Evolutionary conservation across 53 echinoderm and acorn worm genomes (phyloP), one percentile per base, ranked within the genome.

Genomic region (Antedon mediterranea): DNA sequence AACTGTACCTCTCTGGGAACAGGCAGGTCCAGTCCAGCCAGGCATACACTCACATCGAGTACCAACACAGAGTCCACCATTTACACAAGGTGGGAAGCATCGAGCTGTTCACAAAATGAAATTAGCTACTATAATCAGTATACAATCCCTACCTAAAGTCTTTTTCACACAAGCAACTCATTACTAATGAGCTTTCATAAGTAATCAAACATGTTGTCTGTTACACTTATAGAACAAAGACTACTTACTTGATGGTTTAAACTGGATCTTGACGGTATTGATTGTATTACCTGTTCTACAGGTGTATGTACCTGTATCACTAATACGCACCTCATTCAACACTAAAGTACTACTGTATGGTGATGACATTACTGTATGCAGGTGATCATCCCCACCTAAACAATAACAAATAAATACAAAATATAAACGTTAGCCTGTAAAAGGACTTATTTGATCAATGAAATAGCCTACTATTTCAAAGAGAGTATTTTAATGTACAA

Each of bases 41-140:
- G 33, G 23, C 20, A 83, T 30, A 77, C 94, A 94, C 74, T 71
- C 75, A 84, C 94, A 94, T 43, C 71, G 74, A 3, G 89, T 81
- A 23, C 74, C 43, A 14, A 72, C 70, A 81, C 93, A 93, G 41
- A 82, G 79, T 30, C 88, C 93, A 77, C 93, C 93, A 88, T 93
- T 93, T 29, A 30, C 29, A 72, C 93, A 93, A 4, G 32, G 73
- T 28, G 88, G 93, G 75, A 79, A 76, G 81, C 93, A 93, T 30
- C n/a, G 83, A 31, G 78, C 57, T 83, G 74, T 79, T 74, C n/a
- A n/a, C n/a, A n/a, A n/a, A n/a, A n/a, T n/a, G n/a, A n/a, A n/a
- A n/a, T n/a, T n/a, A n/a, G n/a, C n/a, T n/a, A n/a, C n/a, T n/a
- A n/a, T n/a, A n/a, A n/a, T n/a, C n/a, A n/a, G n/a, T n/a, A n/a